A percentile compares a stretch with the other conserved stretches of the same genome.
Conservation (phyloP, 1,140 invertebrate genomes). For the Copidosoma floridanum region DNA sequence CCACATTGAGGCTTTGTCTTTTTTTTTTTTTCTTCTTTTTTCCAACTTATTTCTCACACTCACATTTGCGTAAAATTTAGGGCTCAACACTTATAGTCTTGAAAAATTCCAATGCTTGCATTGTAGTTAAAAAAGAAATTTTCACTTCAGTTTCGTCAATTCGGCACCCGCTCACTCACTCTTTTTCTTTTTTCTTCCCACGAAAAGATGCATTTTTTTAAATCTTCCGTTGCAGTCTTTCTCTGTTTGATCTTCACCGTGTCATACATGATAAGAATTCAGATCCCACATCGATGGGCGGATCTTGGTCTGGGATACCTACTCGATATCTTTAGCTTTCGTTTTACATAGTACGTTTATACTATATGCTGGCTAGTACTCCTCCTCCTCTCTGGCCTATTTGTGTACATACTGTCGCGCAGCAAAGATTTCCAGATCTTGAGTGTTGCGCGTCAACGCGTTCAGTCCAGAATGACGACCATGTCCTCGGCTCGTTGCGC, state of each 20-base stretch:
- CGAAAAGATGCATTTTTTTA: not conserved
- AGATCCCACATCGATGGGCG: not conserved
- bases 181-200: slow-evolving; percentile 8
- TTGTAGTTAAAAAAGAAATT: too few species aligned
- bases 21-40: too few species aligned
- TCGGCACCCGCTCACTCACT: too few species aligned
- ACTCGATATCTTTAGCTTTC: too few species aligned
- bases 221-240: not conserved
- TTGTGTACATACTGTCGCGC: slow-evolving; percentile 1
- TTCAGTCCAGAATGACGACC: slow-evolving; percentile 72
- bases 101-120: too few species aligned
- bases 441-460: not conserved
- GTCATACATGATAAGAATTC: not conserved
- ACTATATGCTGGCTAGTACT: slow-evolving; percentile 14
- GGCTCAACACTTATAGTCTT: slow-evolving; percentile 19
- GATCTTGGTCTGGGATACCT: too few species aligned
- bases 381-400: not conserved
- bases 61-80: not conserved
- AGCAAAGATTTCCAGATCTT: not conserved
- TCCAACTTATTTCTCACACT: too few species aligned
- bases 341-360: too few species aligned
- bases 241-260: not conserved
- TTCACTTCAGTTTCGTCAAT: too few species aligned
- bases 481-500: slow-evolving; percentile 57
- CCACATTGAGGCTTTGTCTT: too few species aligned